Conservation (phyloP, 1,140 invertebrate genomes). For the Globodera ellingtonae region DNA sequence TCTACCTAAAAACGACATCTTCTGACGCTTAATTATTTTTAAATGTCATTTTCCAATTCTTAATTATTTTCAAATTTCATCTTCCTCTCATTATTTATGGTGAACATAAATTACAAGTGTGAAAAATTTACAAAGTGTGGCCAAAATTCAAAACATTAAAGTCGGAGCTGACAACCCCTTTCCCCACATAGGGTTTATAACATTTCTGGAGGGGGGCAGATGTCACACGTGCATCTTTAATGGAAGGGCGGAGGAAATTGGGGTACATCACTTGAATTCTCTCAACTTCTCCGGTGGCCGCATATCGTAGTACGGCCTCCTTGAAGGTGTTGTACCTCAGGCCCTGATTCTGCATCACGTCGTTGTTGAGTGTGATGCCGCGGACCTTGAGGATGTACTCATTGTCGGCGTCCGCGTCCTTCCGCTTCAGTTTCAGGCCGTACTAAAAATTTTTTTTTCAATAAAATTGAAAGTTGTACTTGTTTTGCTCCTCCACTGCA, state of each 20-base stretch:
- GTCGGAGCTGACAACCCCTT: too few relatives aligned
- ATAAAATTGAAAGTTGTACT: not conserved
- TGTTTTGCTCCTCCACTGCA: constrained; percentile 18
- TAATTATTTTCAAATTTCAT: too few relatives aligned
- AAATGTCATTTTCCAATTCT: too few relatives aligned
- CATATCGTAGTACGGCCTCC: not conserved
- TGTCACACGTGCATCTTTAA: not conserved
- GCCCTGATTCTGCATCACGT: not conserved
- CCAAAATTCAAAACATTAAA: too few relatives aligned
- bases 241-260: not conserved
- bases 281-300: not conserved
- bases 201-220: too few relatives aligned
- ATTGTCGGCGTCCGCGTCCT: not conserved
- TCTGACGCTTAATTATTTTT: too few relatives aligned
- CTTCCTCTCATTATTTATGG: too few relatives aligned
- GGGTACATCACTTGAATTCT: not conserved
- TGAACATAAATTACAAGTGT: too few relatives aligned
- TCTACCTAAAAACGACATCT: too few relatives aligned
- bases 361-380: not conserved
- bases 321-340: constrained; percentile 2
- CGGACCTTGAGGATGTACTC: constrained; percentile 14
- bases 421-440: constrained; percentile 1
- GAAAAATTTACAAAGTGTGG: too few relatives aligned
- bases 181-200: too few relatives aligned
- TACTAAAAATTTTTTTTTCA: not conserved